phyloP scores from a whole-genome alignment of 2,797 vertebrate species.

The Hippocampus kuda region DNA sequence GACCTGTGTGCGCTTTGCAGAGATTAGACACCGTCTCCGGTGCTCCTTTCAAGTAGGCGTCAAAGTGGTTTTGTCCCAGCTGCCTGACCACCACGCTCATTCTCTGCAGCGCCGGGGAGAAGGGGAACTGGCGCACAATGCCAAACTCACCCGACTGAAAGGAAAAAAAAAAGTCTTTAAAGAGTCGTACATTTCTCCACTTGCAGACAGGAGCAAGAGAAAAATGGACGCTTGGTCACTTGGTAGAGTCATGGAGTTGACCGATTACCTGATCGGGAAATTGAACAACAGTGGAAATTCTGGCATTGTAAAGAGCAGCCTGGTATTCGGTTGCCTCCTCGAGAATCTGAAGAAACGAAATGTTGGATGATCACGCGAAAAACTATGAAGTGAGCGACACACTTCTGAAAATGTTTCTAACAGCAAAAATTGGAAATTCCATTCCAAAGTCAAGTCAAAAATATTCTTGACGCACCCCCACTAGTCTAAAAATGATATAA shows the following conservation, averaged over 20 bases:
- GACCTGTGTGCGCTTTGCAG: constrained; percentile 85
- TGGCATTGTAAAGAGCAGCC: constrained; percentile 85
- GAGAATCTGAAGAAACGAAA: constrained; percentile 67
- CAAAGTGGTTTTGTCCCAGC: constrained; percentile 87
- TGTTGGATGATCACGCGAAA: neutral
- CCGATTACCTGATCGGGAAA: constrained; percentile 72
- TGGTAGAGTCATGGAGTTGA: neutral
- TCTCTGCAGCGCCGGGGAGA: constrained; percentile 87
- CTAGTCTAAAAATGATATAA: no score
- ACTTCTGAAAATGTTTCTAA: no score
- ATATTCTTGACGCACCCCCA: no score
- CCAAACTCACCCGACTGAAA: constrained; percentile 78
- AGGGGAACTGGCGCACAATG: constrained; percentile 92
- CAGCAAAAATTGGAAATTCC: no score
- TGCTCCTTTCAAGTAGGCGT: constrained; percentile 88
- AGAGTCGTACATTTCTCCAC: constrained; percentile 54
- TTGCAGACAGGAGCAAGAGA: constrained; percentile 75
- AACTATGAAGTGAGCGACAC: no score
- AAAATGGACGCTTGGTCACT: neutral
- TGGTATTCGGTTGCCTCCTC: constrained; percentile 96
- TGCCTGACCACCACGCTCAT: constrained; percentile 87
- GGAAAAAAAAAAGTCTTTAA: no score
- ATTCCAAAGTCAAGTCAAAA: no score
- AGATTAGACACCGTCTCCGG: constrained; percentile 85
- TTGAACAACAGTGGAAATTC: constrained; percentile 92